Conservation (phyloP, 2,113 vertebrate species). For the Notarius quadriscutis region DNA sequence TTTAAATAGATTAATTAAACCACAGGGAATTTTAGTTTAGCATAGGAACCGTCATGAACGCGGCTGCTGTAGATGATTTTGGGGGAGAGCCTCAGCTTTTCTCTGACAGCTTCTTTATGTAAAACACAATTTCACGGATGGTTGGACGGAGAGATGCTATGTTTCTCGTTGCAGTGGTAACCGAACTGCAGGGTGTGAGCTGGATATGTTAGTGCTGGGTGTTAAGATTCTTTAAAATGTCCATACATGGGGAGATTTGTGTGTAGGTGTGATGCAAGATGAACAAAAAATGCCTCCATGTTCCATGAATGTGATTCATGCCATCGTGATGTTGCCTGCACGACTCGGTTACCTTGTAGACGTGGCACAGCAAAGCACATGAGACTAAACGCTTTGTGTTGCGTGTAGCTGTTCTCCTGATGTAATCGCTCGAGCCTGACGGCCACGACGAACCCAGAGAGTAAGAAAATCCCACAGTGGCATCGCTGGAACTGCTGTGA, state of each 20-base stretch:
- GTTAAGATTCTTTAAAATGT: slow-evolving; percentile 32
- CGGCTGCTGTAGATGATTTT: slow-evolving; percentile 57
- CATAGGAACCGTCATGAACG: slow-evolving; percentile 60
- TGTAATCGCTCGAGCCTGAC: slow-evolving; percentile 13
- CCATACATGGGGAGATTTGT: slow-evolving; percentile 13
- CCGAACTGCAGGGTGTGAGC: slow-evolving; percentile 16
- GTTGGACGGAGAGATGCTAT: slow-evolving; percentile 31
- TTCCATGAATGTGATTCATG: slow-evolving; percentile 31
- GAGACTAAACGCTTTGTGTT: slow-evolving; percentile 1
- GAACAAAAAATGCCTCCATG: slow-evolving; percentile 13
- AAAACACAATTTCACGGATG: slow-evolving; percentile 53
- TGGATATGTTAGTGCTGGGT: slow-evolving; percentile 22
- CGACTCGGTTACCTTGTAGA: slow-evolving; percentile 23
- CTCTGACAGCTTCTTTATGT: slow-evolving; percentile 50
- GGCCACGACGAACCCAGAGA: background rate
- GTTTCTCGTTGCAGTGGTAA: slow-evolving; percentile 7
- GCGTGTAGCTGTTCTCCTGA: slow-evolving; percentile 23
- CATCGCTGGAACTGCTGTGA: background rate
- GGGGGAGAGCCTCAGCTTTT: slow-evolving; percentile 40
- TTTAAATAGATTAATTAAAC: slow-evolving; percentile 57
- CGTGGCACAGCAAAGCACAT: slow-evolving; percentile 8
- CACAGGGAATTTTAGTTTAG: slow-evolving; percentile 54
- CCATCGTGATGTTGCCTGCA: slow-evolving; percentile 3
- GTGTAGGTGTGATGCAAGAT: too few relatives aligned
- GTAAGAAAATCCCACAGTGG: background rate